Evolutionary conservation across 37 sponge, comb jelly and placozoan genomes (phyloP).

Genomic region (Cladorhizidae sp.): DNA sequence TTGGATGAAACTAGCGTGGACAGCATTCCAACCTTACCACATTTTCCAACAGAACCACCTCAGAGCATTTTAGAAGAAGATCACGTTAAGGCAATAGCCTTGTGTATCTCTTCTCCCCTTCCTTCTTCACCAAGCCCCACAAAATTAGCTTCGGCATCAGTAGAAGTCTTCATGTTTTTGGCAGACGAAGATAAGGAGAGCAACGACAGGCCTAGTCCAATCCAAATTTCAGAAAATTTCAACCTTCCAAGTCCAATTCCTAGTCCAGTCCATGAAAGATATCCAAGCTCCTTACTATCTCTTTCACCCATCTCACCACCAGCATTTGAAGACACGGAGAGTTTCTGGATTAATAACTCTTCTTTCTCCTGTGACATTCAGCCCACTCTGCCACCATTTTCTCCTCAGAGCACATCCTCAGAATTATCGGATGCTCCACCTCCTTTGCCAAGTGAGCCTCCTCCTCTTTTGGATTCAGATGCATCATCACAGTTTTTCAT

Average conservation of each 20-base stretch:
- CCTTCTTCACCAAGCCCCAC: slow-evolving; percentile 20
- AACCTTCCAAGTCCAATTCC: slow-evolving; percentile 34
- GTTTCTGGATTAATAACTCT: background rate
- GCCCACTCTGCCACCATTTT: background rate
- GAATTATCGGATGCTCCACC: slow-evolving; percentile 26
- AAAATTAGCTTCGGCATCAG: background rate
- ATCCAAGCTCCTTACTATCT: background rate
- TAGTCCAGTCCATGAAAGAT: slow-evolving; percentile 10
- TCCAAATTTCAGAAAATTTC: background rate
- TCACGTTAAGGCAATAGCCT: background rate
- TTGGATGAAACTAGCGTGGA: slow-evolving; percentile 1
- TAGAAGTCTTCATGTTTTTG: slow-evolving; percentile 3
- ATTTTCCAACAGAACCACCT: background rate
- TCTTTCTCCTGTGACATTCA: background rate
- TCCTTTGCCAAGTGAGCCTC: slow-evolving; percentile 31
- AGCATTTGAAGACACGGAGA: background rate
- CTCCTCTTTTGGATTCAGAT: slow-evolving; percentile 30
- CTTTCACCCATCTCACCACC: slow-evolving; percentile 14
- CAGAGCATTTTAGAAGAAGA: background rate
- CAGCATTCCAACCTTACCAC: background rate
- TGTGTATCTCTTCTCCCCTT: slow-evolving; percentile 34
- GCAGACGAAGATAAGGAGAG: background rate
- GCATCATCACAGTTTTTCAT: background rate
- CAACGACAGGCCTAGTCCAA: background rate
- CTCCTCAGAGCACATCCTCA: too few relatives aligned